Evolutionary conservation across 2,113 vertebrate genomes (phyloP), one percentile per base, ranked within the genome.

Genomic region (Pardalotus punctatus): DNA sequence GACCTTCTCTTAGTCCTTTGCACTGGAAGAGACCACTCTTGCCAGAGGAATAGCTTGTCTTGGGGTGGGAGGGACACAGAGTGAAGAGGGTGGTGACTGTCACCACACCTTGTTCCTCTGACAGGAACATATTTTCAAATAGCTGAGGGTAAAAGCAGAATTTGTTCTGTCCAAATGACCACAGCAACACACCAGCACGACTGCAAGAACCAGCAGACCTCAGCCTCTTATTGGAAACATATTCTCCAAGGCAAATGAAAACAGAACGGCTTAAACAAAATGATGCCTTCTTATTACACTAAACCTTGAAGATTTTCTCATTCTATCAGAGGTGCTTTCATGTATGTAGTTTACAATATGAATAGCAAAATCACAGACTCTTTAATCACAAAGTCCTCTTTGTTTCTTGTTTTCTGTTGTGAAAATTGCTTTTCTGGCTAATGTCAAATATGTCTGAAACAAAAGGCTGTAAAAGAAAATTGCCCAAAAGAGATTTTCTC

Each of bases 161-260:
- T 48, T 74, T 23, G 2, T 66, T 89, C 58, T 56, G 18, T 35
- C 47, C 29, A n/a, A 24, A 47, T 56, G 66, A 56, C 2, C 33
- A 11, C 22, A 38, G 40, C 43, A 35, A 87, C 16, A 67, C 0
- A 0, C 14, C 54, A 25, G 17, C 40, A 65, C 0, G 0, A 45
- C 40, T 51, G 48, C 36, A 92, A 71, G 50, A 83, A 48, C 38
- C 28, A 70, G 17, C 60, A 81, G 20, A 42, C 19, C 88, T 80
- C 57, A 56, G 42, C 21, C 17, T 77, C 42, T 69, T 50, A 35
- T 0, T 70, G 76, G 62, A 94, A 83, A 90, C 6, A 43, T 9
- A 36, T 60, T n/a, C 58, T 72, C 20, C 2, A 6, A 67, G 24
- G 45, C 6, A 88, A 86, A 88, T 57, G 22, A 57, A 77, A 86